Conservation (phyloP, 2,113 vertebrate species). For the Coptodon rendalli region DNA sequence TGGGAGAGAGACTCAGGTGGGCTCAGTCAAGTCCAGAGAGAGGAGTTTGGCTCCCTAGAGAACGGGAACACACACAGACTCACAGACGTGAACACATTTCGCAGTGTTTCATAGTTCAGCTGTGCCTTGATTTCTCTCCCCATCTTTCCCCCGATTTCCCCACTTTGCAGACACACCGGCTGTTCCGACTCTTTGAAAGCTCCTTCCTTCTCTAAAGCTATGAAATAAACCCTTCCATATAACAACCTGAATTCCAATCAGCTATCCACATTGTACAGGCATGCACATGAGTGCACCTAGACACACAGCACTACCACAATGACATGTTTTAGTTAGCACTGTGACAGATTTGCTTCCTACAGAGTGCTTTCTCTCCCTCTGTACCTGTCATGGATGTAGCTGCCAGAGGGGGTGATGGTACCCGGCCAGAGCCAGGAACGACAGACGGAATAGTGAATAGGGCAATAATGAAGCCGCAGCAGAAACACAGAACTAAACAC, state of each 20-base stretch:
- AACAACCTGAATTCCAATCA: constrained; percentile 35
- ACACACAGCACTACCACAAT: constrained; percentile 26
- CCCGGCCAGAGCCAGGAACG: constrained; percentile 12
- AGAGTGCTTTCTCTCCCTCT: constrained; percentile 49
- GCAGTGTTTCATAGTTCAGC: constrained; percentile 13
- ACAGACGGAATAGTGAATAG: constrained; percentile 39
- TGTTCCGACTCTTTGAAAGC: constrained; percentile 25
- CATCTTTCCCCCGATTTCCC: neutral
- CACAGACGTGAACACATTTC: neutral
- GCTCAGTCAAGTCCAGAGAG: constrained; percentile 52
- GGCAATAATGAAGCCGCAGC: constrained; percentile 49
- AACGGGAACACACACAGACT: constrained; percentile 6
- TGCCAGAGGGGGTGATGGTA: constrained; percentile 52
- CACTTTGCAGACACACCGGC: neutral
- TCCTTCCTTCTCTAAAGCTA: constrained; percentile 1
- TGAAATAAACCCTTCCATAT: constrained; percentile 21
- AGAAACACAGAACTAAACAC: constrained; percentile 28
- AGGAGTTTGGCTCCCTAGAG: constrained; percentile 42
- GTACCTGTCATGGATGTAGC: constrained; percentile 55
- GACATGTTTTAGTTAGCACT: constrained; percentile 63
- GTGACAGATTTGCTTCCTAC: constrained; percentile 64
- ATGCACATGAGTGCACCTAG: constrained; percentile 17
- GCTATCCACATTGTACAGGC: constrained; percentile 3
- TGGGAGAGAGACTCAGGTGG: constrained; percentile 66
- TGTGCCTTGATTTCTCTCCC: constrained; percentile 13